Base-by-base conservation (phyloP, 2,888 invertebrate genomes). In the Cerceris ruficornis region DNA sequence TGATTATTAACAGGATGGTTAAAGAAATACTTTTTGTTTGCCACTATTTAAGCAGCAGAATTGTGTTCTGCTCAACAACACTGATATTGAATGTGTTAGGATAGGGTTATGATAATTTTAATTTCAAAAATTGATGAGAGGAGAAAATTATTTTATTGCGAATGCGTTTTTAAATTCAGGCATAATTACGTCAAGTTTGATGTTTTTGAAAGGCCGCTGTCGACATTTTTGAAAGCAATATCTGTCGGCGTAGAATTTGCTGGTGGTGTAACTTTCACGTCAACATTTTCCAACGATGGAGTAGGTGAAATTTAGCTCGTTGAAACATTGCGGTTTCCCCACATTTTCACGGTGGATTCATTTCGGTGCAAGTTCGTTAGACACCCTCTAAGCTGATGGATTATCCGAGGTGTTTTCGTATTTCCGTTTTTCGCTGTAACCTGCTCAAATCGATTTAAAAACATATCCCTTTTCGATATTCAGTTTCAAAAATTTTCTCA, bases 291-390 rank as follows among this genome's bases (percentile, higher is more conserved):
- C 7, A 14, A 15, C 43, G 42, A 52, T 42, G 46, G 43, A 57
- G 52, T 58, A 15, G 15, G 46, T 57, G 70, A 52, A 68, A 64
- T 78, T 71, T 59, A 14, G 54, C 28, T 28, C 28, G 28, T 28
- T 28, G 28, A 28, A 28, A 28, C 28, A 55, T 49, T 49, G 28
- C 58, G 69, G 77, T 71, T 43, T 58, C 17, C 57, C n/a, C 57
- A 14, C 41, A 41, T 64, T 68, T 54, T 52, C 76, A 50, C 42
- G 65, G 70, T 62, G 41, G 61, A 70, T 77, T 76, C 80, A 69
- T 73, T 69, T 57, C 65, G 46, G 68, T 49, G 70, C 54, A 60
- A 69, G 77, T 80, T 84, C 66, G 77, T 76, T 84, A 77, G 80
- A 64, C 61, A 57, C 42, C 15, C 17, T 55, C 70, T 70, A 60